A percentile compares a stretch with the other conserved stretches of the same genome.
phyloP scores from a whole-genome alignment of 2,113 vertebrate genomes.

The Fregata magnificens region DNA sequence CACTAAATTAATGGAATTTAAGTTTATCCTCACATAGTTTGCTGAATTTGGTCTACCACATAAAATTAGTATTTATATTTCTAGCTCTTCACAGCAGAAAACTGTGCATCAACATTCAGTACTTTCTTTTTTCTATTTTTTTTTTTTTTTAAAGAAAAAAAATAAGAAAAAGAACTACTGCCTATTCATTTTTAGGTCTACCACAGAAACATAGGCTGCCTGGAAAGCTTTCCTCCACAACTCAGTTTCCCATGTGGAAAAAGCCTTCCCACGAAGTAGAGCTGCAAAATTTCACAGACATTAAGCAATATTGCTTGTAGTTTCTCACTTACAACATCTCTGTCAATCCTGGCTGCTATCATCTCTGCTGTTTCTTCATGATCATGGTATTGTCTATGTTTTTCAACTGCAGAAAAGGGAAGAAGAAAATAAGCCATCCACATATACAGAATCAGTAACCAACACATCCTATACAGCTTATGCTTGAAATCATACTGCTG shows the following conservation, averaged over 20 bases:
- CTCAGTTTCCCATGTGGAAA: neutral
- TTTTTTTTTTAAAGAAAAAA: neutral
- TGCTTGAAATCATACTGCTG: neutral
- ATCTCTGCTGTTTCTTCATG: constrained; percentile 81
- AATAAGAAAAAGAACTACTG: neutral
- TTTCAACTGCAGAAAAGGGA: constrained; percentile 74
- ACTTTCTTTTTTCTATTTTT: neutral
- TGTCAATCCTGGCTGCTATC: constrained; percentile 83
- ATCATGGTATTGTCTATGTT: constrained; percentile 65
- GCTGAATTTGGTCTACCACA: neutral
- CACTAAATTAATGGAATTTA: neutral
- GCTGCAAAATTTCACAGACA: neutral
- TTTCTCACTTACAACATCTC: constrained; percentile 86
- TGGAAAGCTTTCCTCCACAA: neutral
- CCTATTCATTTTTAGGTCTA: neutral
- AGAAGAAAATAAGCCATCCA: neutral
- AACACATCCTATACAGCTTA: neutral
- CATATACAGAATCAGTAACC: fast-evolving
- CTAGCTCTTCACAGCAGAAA: neutral
- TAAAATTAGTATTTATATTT: neutral
- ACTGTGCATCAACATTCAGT: neutral
- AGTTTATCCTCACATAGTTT: neutral
- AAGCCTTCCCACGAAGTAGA: neutral
- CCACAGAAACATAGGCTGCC: neutral
- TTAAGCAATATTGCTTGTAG: neutral